Conservation (phyloP, 2,113 vertebrate species). For the Amblyornis subalaris region DNA sequence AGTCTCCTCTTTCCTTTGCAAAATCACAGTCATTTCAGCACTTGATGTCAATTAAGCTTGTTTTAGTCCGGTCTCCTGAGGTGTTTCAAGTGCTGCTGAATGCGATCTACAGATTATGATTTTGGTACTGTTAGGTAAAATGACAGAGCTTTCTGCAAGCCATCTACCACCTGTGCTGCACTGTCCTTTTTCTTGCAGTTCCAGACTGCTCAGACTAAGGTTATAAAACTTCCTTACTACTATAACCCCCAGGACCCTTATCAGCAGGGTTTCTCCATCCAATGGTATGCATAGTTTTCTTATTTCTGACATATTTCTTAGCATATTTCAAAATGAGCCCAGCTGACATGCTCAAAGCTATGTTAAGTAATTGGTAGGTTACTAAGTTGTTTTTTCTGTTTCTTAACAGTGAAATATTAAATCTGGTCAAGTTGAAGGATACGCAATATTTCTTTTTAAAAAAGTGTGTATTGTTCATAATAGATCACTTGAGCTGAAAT, state of each 20-base stretch:
- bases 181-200: background rate
- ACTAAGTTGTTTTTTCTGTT: background rate
- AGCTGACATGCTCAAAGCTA: background rate
- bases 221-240: background rate
- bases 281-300: background rate
- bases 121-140: background rate
- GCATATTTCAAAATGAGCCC: background rate
- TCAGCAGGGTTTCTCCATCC: background rate
- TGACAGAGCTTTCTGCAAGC: background rate
- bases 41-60: background rate
- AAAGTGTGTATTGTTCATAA: background rate
- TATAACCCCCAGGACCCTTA: background rate
- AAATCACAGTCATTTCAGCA: background rate
- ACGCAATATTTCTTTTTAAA: background rate
- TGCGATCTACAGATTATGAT: background rate
- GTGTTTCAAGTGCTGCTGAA: background rate
- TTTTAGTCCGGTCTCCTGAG: background rate
- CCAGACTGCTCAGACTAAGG: background rate
- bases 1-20: background rate
- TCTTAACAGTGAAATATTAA: background rate
- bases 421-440: background rate
- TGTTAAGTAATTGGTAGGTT: background rate
- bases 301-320: background rate
- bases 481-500: background rate
- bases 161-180: background rate